Percentiles rank a stretch among this genome's conserved stretches.
phyloP scores from a whole-genome alignment of 2,888 invertebrate species.

The Drosophila siamana region DNA sequence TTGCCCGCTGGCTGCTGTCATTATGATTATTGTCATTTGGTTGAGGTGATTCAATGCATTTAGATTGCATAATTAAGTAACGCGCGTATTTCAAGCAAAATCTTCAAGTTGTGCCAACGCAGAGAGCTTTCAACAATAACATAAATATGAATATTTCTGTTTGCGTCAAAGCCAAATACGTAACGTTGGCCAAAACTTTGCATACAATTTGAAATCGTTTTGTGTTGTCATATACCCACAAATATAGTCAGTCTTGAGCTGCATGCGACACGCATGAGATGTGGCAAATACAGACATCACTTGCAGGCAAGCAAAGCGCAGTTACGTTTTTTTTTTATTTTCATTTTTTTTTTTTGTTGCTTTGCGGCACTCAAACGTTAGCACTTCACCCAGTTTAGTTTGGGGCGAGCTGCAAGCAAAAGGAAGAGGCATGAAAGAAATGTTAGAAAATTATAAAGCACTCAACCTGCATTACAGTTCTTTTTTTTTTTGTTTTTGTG shows the following conservation, averaged over 20 bases:
- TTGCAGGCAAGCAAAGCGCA: not conserved
- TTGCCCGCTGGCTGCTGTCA: constrained; percentile 51
- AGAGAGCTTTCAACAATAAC: too few species aligned
- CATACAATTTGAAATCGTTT: not conserved
- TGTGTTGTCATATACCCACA: too few species aligned
- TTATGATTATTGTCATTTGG: constrained; percentile 79
- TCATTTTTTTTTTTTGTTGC: too few species aligned
- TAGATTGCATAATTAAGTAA: constrained; percentile 79
- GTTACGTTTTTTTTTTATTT: too few species aligned
- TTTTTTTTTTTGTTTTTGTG: too few species aligned
- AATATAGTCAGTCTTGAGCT: not conserved
- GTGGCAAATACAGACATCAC: not conserved
- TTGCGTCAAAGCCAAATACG: too few species aligned
- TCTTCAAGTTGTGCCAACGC: constrained; percentile 19
- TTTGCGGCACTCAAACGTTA: not conserved
- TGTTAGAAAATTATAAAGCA: constrained; percentile 44
- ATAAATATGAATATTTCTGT: too few species aligned
- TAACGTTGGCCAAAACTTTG: not conserved
- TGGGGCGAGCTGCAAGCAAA: constrained; percentile 31
- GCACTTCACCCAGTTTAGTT: constrained; percentile 60
- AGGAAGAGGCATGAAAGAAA: constrained; percentile 25
- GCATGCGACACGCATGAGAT: not conserved
- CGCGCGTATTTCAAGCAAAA: constrained; percentile 47
- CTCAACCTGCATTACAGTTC: constrained; percentile 56
- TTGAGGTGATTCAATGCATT: constrained; percentile 81